Conservation (phyloP, 2,113 vertebrate species). For the Corythaixoides concolor region DNA sequence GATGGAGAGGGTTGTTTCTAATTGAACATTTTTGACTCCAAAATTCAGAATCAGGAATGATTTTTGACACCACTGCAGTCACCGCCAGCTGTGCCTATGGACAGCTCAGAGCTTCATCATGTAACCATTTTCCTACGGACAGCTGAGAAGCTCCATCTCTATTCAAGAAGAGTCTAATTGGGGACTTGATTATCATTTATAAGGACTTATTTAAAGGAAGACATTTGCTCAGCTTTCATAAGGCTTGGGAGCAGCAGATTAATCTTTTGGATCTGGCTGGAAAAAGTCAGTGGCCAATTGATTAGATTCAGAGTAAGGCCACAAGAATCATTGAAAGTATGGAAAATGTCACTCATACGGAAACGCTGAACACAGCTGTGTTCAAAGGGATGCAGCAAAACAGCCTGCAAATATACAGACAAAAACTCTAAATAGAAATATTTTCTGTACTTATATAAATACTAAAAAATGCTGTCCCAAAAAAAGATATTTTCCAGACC, state of each 20-base stretch:
- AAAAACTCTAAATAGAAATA: not conserved
- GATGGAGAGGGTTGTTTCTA: not conserved
- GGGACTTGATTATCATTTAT: not conserved
- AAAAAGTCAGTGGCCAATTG: not conserved
- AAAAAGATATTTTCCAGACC: not conserved
- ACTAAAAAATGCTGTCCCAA: not conserved
- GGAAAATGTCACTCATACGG: fast-evolving
- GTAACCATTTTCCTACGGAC: not conserved
- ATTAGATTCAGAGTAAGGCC: not conserved
- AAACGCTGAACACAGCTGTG: no score
- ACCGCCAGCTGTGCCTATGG: not conserved
- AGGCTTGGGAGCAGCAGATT: not conserved
- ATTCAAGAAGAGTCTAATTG: not conserved
- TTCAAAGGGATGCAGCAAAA: no score
- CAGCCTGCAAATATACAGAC: no score
- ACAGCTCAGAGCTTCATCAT: not conserved
- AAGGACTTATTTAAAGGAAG: not conserved
- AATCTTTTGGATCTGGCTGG: not conserved
- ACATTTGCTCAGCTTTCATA: not conserved
- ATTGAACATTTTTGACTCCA: not conserved
- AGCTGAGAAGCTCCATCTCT: not conserved
- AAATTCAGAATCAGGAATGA: not conserved
- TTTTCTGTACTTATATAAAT: not conserved
- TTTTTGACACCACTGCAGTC: not conserved
- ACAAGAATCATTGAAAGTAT: not conserved